Conservation (phyloP, 2,797 vertebrate genomes). For the Sandelia bainsii region DNA sequence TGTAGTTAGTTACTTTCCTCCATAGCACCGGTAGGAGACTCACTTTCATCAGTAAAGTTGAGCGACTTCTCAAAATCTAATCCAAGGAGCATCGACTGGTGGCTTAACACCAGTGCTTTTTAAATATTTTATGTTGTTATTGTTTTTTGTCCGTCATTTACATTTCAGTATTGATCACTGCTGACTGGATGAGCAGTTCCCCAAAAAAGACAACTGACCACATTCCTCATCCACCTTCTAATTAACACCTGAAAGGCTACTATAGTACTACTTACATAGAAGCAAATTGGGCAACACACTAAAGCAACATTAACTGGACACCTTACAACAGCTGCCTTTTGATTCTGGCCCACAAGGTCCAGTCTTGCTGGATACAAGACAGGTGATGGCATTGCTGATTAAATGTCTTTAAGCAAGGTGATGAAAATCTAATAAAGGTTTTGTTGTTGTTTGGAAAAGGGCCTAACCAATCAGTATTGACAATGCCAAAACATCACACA, state of each 20-base stretch:
- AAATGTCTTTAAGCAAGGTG: slow-evolving; percentile 24
- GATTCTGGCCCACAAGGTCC: slow-evolving; percentile 19
- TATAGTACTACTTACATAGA: neutral
- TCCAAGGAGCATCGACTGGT: neutral
- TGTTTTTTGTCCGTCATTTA: slow-evolving; percentile 1
- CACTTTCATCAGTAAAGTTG: neutral
- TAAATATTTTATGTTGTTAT: slow-evolving; percentile 1
- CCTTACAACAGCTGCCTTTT: slow-evolving; percentile 28
- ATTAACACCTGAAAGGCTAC: slow-evolving; percentile 14
- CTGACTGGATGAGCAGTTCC: slow-evolving; percentile 12
- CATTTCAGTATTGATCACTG: neutral
- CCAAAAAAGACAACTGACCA: neutral
- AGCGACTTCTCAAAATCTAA: neutral
- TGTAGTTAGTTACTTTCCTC: slow-evolving; percentile 3
- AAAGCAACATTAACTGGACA: slow-evolving; percentile 27
- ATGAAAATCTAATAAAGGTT: slow-evolving; percentile 21
- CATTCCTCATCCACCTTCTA: slow-evolving; percentile 24
- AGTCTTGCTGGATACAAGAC: slow-evolving; percentile 14
- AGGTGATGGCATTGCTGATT: slow-evolving; percentile 28
- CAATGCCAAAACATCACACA: slow-evolving; percentile 27
- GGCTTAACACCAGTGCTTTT: neutral
- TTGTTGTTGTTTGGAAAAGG: slow-evolving; percentile 17
- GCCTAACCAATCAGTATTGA: slow-evolving; percentile 31
- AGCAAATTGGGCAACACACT: slow-evolving; percentile 18
- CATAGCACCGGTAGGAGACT: neutral